phyloP scores from a whole-genome alignment of 2,888 invertebrate genomes.

The Nineta flava region DNA sequence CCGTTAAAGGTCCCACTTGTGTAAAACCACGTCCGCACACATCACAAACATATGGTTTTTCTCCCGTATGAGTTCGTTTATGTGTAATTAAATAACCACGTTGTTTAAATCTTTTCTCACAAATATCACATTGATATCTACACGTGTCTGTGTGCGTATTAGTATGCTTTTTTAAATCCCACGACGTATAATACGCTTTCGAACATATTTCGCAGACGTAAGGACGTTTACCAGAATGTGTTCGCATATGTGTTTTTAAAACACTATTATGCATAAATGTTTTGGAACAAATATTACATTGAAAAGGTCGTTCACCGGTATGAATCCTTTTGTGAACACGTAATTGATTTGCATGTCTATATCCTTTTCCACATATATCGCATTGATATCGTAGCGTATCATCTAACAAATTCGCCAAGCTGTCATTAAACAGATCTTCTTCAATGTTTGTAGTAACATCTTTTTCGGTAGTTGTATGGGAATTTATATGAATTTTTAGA shows the following conservation, averaged over 20 bases:
- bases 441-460: background rate
- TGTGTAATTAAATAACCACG: conserved; percentile 3
- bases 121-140: conserved; percentile 2
- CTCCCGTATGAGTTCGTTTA: conserved; percentile 6
- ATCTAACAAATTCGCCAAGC: background rate
- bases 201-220: conserved; percentile 1
- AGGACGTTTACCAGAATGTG: background rate
- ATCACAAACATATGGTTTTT: conserved; percentile 5
- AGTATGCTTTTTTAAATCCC: conserved; percentile 5
- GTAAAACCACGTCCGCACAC: conserved; percentile 4
- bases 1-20: conserved; percentile 3
- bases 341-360: conserved; percentile 4
- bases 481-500: conserved; percentile 1
- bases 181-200: conserved; percentile 1
- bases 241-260: conserved; percentile 2
- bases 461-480: background rate
- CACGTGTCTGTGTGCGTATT: background rate
- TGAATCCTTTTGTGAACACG: conserved; percentile 2
- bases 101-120: conserved; percentile 5
- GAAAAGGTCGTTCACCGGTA: conserved; percentile 4
- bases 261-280: conserved; percentile 6
- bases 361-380: background rate
- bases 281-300: conserved; percentile 2
- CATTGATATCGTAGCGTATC: background rate
- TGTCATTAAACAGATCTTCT: background rate